These are phyloP conservation scores for Xanthorhoe designata DNA, from an alignment of 2,888 invertebrate species.

Conservation along the genomic window DNA sequence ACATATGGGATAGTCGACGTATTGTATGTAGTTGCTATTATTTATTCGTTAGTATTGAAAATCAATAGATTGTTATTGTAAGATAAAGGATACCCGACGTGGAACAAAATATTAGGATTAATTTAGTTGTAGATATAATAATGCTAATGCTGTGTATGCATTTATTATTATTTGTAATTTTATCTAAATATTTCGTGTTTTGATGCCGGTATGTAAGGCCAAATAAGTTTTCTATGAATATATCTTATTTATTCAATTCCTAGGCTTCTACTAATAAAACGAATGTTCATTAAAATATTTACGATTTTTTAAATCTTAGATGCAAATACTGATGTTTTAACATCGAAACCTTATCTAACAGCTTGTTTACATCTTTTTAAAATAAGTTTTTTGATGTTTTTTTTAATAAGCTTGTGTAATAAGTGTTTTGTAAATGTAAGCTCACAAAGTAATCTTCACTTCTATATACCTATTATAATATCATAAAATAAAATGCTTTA, in stretches of 20 bases:
- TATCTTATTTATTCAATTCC: slow-evolving; percentile 1
- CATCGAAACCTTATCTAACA: neutral
- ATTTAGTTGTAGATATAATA: slow-evolving; percentile 28
- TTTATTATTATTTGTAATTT: slow-evolving; percentile 10
- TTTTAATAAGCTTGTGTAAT: slow-evolving; percentile 20
- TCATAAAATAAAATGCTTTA: neutral
- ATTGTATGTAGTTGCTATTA: slow-evolving; percentile 15
- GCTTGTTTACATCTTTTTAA: slow-evolving; percentile 11
- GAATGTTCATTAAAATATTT: neutral
- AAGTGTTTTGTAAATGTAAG: slow-evolving; percentile 19
- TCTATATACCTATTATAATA: neutral
- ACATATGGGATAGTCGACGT: slow-evolving; percentile 6
- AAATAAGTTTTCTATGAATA: neutral
- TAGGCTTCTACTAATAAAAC: neutral
- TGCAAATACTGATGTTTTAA: neutral
- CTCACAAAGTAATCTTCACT: slow-evolving; percentile 3
- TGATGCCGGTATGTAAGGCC: slow-evolving; percentile 6
- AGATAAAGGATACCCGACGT: slow-evolving; percentile 30
- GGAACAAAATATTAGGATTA: slow-evolving; percentile 34
- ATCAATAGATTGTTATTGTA: slow-evolving; percentile 15
- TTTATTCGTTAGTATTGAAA: slow-evolving; percentile 13
- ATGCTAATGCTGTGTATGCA: slow-evolving; percentile 12
- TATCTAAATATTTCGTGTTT: slow-evolving; percentile 8
- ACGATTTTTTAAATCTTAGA: neutral
- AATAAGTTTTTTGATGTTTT: slow-evolving; percentile 10